Evolutionary conservation across 1,140 invertebrate genomes (phyloP).

Genomic region (Zaprionus camerounensis): DNA sequence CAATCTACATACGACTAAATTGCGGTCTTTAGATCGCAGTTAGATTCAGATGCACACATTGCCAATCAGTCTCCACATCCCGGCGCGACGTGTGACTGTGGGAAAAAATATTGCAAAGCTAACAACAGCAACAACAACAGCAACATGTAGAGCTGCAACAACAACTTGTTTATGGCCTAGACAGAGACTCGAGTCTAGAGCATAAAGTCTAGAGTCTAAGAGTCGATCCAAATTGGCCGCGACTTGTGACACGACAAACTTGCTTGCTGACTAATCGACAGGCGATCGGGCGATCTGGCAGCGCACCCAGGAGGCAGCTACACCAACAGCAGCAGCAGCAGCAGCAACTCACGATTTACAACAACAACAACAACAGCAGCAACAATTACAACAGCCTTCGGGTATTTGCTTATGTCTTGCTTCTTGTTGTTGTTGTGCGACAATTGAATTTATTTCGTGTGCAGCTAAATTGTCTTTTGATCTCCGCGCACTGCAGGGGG

Average conservation of each 20-base stretch:
- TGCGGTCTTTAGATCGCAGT: slow-evolving; percentile 37
- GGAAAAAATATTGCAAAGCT: slow-evolving; percentile 50
- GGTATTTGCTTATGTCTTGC: slow-evolving; percentile 37
- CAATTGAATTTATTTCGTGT: slow-evolving; percentile 47
- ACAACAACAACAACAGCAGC: slow-evolving; percentile 44
- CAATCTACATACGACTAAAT: slow-evolving; percentile 62
- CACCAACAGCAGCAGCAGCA: slow-evolving; percentile 52
- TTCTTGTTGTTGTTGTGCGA: slow-evolving; percentile 28
- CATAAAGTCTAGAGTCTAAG: not conserved
- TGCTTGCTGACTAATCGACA: slow-evolving; percentile 68
- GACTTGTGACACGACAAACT: slow-evolving; percentile 38
- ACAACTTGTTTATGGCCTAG: slow-evolving; percentile 32
- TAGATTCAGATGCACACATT: slow-evolving; percentile 60
- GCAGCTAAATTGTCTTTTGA: slow-evolving; percentile 23
- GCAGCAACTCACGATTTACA: slow-evolving; percentile 58
- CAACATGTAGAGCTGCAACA: not conserved
- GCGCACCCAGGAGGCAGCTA: slow-evolving; percentile 40
- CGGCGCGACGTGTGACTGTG: slow-evolving; percentile 42
- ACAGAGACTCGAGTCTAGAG: slow-evolving; percentile 7
- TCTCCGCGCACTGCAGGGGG: slow-evolving; percentile 10
- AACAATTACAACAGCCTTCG: slow-evolving; percentile 40
- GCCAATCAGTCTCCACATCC: slow-evolving; percentile 70
- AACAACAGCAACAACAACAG: slow-evolving; percentile 4
- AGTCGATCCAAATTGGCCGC: slow-evolving; percentile 41
- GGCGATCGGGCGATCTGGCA: slow-evolving; percentile 36